Conservation (phyloP, 2,888 invertebrate genomes). For the Serripes groenlandicus region DNA sequence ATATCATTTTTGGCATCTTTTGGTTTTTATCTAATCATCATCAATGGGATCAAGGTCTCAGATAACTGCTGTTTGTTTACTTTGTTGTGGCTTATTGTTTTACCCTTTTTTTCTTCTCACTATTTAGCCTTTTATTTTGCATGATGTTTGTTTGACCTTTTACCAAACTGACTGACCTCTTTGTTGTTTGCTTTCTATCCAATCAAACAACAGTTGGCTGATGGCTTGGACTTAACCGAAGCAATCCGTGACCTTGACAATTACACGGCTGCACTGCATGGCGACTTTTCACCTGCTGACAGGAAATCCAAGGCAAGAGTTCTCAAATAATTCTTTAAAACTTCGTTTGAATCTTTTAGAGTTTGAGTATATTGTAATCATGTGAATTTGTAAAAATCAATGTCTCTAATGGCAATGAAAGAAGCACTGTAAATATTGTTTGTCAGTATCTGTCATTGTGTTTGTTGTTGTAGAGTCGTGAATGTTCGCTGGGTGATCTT, state of each 20-base stretch:
- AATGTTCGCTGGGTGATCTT: too few relatives aligned
- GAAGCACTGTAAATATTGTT: background rate
- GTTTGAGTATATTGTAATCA: too few relatives aligned
- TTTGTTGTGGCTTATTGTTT: too few relatives aligned
- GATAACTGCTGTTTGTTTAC: too few relatives aligned
- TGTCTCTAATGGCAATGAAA: background rate
- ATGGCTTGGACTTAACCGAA: conserved; percentile 74
- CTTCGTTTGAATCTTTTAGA: background rate
- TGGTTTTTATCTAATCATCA: too few relatives aligned
- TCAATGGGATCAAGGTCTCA: too few relatives aligned
- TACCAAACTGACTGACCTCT: conserved; percentile 43
- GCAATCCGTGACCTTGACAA: conserved; percentile 80
- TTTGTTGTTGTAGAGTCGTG: too few relatives aligned
- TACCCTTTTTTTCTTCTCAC: background rate
- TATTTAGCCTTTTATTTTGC: conserved; percentile 10
- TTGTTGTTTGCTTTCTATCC: conserved; percentile 63
- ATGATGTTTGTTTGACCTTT: conserved; percentile 23
- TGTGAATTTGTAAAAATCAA: too few relatives aligned
- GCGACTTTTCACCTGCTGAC: conserved; percentile 70
- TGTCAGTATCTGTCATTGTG: too few relatives aligned
- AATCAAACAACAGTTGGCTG: conserved; percentile 43
- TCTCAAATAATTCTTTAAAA: conserved; percentile 2
- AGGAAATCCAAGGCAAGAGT: conserved; percentile 65
- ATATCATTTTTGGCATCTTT: too few relatives aligned
- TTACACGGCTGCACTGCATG: conserved; percentile 80